A percentile compares a stretch with the other conserved stretches of the same genome.
These are phyloP conservation scores for Antheraea yamamai DNA, from an alignment of 2,888 invertebrate species.

Conservation along the genomic window DNA sequence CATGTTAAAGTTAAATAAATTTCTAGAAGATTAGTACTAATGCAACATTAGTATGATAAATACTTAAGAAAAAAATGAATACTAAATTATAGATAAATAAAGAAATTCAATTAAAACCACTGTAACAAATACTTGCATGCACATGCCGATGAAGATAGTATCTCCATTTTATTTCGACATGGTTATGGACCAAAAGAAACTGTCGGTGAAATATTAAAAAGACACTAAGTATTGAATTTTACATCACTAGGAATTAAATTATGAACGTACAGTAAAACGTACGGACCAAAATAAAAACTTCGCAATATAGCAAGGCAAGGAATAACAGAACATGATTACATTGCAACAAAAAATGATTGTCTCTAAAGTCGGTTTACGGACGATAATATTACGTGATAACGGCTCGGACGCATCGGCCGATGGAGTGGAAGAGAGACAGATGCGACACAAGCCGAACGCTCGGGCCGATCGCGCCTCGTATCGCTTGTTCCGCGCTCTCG, in stretches of 20 bases:
- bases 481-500: no score
- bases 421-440: no score
- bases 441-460: no score
- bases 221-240: not conserved
- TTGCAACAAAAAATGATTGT: no score
- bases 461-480: no score
- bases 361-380: no score
- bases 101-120: not conserved
- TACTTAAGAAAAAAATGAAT: not conserved
- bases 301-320: not conserved
- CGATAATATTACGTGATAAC: no score
- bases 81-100: not conserved
- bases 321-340: not conserved
- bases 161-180: not conserved
- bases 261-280: not conserved
- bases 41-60: not conserved
- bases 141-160: not conserved
- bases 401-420: no score
- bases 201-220: not conserved
- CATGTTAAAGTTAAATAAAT: not conserved
- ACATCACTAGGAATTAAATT: not conserved
- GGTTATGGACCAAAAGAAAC: not conserved
- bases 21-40: constrained; percentile 14
- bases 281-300: not conserved
- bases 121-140: no score